phyloP scores from a whole-genome alignment of 2,888 invertebrate species.

The Patella depressa region DNA sequence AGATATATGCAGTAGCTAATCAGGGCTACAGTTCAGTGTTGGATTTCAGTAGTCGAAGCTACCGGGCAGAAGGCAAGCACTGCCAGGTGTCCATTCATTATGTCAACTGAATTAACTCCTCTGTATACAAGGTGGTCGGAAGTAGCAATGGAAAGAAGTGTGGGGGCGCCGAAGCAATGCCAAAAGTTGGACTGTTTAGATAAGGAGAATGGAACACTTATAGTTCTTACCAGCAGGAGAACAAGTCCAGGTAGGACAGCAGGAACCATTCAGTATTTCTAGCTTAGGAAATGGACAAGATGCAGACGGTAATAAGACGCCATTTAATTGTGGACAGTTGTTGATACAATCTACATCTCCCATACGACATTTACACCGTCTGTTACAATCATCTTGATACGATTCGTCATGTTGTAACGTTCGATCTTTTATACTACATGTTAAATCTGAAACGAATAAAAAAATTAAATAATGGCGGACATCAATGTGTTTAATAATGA shows the following conservation, averaged over 20 bases:
- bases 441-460: neutral
- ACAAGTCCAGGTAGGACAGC: slow-evolving; percentile 38
- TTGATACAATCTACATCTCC: slow-evolving; percentile 27
- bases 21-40: no score
- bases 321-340: slow-evolving; percentile 25
- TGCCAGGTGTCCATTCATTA: no score
- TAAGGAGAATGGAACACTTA: neutral
- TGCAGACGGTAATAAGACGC: slow-evolving; percentile 30
- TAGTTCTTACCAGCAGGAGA: slow-evolving; percentile 31
- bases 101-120: no score
- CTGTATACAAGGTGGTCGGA: no score
- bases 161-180: no score
- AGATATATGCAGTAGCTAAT: no score
- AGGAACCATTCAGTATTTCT: slow-evolving; percentile 23
- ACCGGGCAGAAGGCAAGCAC: no score
- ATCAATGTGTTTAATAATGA: no score
- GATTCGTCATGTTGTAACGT: slow-evolving; percentile 17
- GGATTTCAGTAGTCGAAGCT: no score
- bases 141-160: no score
- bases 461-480: no score
- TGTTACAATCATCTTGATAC: slow-evolving; percentile 20
- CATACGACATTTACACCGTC: slow-evolving; percentile 24
- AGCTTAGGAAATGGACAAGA: slow-evolving; percentile 36
- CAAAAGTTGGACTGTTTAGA: neutral
- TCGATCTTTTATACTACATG: neutral